Evolutionary conservation across 2,888 invertebrate genomes (phyloP).

Genomic region (Xylophagus ater): DNA sequence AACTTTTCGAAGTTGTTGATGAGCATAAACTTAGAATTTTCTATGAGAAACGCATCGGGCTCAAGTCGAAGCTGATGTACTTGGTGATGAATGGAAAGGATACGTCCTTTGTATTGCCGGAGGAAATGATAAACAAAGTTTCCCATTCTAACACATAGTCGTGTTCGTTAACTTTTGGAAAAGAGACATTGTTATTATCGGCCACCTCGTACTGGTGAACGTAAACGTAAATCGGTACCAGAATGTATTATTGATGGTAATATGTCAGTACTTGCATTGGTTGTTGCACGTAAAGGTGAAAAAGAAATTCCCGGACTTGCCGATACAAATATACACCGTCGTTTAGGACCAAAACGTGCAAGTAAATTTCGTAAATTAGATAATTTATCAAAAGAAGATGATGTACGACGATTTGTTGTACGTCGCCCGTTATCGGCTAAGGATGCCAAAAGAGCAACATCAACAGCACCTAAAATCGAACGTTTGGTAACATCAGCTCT

Average conservation of each 20-base stretch:
- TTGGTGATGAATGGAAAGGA: slow-evolving; percentile 99
- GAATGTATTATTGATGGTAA: slow-evolving; percentile 98
- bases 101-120: slow-evolving; percentile 91
- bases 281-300: slow-evolving; percentile 91
- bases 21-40: no score
- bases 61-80: slow-evolving; percentile 84
- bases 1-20: no score
- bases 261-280: slow-evolving; percentile 87
- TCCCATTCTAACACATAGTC: slow-evolving; percentile 92
- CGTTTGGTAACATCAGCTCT: slow-evolving; percentile 84
- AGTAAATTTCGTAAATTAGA: slow-evolving; percentile 94
- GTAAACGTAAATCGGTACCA: slow-evolving; percentile 95
- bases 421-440: slow-evolving; percentile 80
- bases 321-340: slow-evolving; percentile 84
- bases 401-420: slow-evolving; percentile 93
- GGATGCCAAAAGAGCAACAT: slow-evolving; percentile 63
- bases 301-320: slow-evolving; percentile 94
- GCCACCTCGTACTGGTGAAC: slow-evolving; percentile 91
- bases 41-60: slow-evolving; percentile 98
- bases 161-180: slow-evolving; percentile 88
- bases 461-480: slow-evolving; percentile 90
- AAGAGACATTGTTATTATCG: slow-evolving; percentile 96
- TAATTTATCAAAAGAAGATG: slow-evolving; percentile 91
- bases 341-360: slow-evolving; percentile 94
- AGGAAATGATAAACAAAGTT: slow-evolving; percentile 99